Conservation (phyloP, 2,113 vertebrate genomes). For the Albula glossodonta region DNA sequence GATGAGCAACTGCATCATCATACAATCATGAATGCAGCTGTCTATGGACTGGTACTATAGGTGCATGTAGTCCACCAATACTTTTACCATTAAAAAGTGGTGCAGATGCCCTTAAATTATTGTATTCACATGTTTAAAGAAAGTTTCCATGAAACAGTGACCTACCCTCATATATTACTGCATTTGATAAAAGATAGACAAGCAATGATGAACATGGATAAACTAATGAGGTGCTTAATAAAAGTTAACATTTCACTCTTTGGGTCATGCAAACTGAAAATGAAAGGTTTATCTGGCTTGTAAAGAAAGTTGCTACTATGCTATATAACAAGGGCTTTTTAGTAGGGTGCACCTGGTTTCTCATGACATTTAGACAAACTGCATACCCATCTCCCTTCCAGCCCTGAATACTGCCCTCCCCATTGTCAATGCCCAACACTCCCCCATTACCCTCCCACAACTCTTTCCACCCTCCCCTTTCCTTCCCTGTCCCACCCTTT, state of each 20-base stretch:
- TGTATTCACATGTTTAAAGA: too few species aligned
- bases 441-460: background rate
- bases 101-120: background rate
- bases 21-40: too few species aligned
- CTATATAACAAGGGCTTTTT: background rate
- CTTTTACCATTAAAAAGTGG: background rate
- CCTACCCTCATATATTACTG: background rate
- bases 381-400: background rate
- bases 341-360: background rate
- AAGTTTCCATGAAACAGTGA: background rate
- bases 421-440: background rate
- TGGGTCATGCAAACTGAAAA: background rate
- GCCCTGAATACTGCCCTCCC: background rate
- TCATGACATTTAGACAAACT: background rate
- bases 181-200: too few species aligned
- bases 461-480: background rate
- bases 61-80: background rate
- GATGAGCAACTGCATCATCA: slow-evolving; percentile 85
- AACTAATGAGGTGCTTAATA: too few species aligned
- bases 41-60: slow-evolving; percentile 66
- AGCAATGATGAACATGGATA: too few species aligned
- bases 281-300: background rate
- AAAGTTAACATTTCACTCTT: too few species aligned
- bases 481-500: slow-evolving; percentile 41
- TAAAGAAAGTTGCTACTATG: background rate